Base-by-base conservation (phyloP, 1,140 invertebrate genomes). In the Maniola jurtina region DNA sequence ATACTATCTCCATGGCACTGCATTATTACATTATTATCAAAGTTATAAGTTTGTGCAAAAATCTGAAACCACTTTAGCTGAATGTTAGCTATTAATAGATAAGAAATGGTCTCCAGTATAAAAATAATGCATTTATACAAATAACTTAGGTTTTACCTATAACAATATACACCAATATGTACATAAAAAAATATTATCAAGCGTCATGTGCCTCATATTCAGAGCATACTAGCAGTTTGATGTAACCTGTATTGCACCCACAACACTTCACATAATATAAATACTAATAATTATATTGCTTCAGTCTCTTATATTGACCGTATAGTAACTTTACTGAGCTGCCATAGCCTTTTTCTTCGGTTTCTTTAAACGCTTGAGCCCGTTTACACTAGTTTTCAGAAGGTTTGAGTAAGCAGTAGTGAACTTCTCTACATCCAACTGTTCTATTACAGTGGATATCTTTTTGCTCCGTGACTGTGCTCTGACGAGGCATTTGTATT, bases 381-480 rank as follows among this genome's bases (percentile, higher is more conserved):
- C 96, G 92, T 96, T 96, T 84, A 97, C 94, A 88, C 96, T 97
- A n/a, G 93, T 94, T 89, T 96, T 96, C 33, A 97, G 88, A 68
- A 97, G 89, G 91, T 94, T 96, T 81, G 95, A 95, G 86, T 97
- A 97, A 2, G 95, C 95, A 77, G 95, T 93, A 80, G 96, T 96
- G 86, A 97, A 97, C 91, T 95, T 96, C 87, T 96, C 96, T 0
- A 97, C 94, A 91, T 97, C 96, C 81, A 94, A 95, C 71, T 96
- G 94, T 84, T 95, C 94, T 88, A 97, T 94, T 72, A 96, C 93
- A 70, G 96, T 97, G 54, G 94, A 93, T 70, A 97, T 94, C 92
- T 96, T 97, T 79, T 95, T 96, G 68, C 93, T 95, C 66, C 93
- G 93, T 61, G 93, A 92, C 61, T 93, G 92, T 55, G 95, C 96